Conservation (phyloP, 2,113 vertebrate species). For the Suricata suricatta region DNA sequence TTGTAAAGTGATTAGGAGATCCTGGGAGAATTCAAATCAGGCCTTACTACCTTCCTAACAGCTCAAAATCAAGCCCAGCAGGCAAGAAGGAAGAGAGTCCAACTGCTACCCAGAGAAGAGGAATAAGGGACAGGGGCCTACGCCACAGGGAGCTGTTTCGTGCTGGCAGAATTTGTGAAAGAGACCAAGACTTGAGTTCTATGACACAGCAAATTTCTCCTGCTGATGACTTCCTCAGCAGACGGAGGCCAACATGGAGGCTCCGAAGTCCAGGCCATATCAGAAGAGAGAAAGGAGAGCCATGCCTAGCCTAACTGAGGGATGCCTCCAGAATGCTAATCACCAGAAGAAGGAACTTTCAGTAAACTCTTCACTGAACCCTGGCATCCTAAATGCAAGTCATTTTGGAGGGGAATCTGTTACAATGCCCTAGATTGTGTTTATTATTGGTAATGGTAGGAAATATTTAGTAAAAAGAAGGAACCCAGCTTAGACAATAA, state of each 20-base stretch:
- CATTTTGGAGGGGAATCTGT: conserved; percentile 23
- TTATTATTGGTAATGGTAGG: neutral
- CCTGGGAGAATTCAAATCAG: neutral
- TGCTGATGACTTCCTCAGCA: neutral
- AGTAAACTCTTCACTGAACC: conserved; percentile 28
- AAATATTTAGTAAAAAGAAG: conserved; percentile 4
- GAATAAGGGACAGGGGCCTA: neutral
- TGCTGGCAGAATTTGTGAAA: neutral
- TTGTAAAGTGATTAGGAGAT: neutral
- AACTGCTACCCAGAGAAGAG: neutral
- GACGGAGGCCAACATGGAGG: conserved; percentile 22
- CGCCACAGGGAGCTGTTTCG: neutral
- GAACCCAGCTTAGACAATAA: neutral
- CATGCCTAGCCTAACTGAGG: neutral
- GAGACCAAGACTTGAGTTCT: neutral
- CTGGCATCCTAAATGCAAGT: conserved; percentile 48
- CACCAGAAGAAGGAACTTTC: conserved; percentile 8
- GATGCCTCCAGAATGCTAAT: neutral
- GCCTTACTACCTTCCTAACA: neutral
- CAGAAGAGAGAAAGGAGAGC: neutral
- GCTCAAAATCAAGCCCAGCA: neutral
- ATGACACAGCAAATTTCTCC: conserved; percentile 66
- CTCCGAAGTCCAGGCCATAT: neutral
- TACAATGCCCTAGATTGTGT: neutral
- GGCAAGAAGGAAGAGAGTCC: neutral